Evolutionary conservation across 2,113 vertebrate species (phyloP).

Genomic region (Riparia riparia): DNA sequence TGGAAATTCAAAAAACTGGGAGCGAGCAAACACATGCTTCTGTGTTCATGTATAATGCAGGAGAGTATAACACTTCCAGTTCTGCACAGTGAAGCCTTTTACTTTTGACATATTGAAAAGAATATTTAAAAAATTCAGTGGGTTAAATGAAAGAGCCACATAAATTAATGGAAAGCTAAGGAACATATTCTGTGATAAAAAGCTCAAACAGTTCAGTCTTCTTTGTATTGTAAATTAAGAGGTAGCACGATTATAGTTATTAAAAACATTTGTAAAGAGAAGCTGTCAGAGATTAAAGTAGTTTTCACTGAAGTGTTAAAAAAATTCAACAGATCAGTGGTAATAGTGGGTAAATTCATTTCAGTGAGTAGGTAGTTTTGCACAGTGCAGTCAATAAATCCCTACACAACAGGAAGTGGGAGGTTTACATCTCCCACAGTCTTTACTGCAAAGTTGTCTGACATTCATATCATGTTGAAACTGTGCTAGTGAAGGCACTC

Average conservation of each 20-base stretch:
- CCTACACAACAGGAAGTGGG: background rate
- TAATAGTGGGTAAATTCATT: background rate
- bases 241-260: background rate
- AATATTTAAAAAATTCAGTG: background rate
- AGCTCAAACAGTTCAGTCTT: background rate
- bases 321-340: background rate
- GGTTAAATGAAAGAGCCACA: background rate
- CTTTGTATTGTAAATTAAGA: background rate
- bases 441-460: background rate
- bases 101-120: background rate
- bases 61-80: background rate
- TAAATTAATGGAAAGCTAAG: background rate
- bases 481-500: background rate
- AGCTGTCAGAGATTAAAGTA: background rate
- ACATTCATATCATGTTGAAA: background rate
- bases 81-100: background rate
- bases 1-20: background rate
- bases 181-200: background rate
- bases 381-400: background rate
- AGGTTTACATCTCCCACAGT: background rate
- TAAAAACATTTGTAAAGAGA: background rate
- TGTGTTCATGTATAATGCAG: constrained; percentile 4
- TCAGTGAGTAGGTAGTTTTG: background rate
- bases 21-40: background rate
- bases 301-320: background rate